Conservation (phyloP, 2,888 invertebrate species). For the Drymonia ruficornis region DNA sequence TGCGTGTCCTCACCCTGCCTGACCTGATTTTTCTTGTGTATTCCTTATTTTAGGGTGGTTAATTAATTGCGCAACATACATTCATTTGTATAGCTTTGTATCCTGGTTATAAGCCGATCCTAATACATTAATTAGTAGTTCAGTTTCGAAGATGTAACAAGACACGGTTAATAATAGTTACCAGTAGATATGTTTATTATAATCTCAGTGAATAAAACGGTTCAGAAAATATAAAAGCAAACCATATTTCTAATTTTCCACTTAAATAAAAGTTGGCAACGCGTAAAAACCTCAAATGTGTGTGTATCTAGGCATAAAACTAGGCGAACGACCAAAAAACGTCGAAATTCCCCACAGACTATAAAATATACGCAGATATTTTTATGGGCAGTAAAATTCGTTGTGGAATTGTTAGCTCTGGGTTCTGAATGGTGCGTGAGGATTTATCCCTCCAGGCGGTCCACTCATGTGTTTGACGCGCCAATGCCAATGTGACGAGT, state of each 20-base stretch:
- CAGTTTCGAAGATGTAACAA: too few species aligned
- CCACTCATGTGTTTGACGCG: slow-evolving; percentile 32
- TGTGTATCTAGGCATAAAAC: slow-evolving; percentile 20
- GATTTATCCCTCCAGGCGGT: slow-evolving; percentile 30
- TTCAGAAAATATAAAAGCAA: neutral
- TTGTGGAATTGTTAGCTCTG: slow-evolving; percentile 56
- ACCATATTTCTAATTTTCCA: neutral
- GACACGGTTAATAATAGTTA: too few species aligned
- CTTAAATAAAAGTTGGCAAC: neutral
- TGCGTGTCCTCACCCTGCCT: slow-evolving; percentile 35
- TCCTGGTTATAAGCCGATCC: too few species aligned
- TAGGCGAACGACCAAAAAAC: slow-evolving; percentile 44
- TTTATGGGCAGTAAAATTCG: slow-evolving; percentile 67
- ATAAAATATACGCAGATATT: slow-evolving; percentile 64
- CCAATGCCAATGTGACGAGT: slow-evolving; percentile 5
- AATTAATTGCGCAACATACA: slow-evolving; percentile 24
- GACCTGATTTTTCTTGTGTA: slow-evolving; percentile 36
- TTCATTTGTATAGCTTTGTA: too few species aligned
- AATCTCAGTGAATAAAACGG: too few species aligned
- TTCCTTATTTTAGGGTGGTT: slow-evolving; percentile 28
- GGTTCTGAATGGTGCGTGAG: slow-evolving; percentile 42
- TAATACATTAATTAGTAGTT: too few species aligned
- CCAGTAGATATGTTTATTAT: too few species aligned
- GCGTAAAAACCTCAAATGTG: slow-evolving; percentile 18
- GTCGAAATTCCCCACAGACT: slow-evolving; percentile 48